phyloP scores from a whole-genome alignment of 2,797 vertebrate species.

The Sebastes flavidus region DNA sequence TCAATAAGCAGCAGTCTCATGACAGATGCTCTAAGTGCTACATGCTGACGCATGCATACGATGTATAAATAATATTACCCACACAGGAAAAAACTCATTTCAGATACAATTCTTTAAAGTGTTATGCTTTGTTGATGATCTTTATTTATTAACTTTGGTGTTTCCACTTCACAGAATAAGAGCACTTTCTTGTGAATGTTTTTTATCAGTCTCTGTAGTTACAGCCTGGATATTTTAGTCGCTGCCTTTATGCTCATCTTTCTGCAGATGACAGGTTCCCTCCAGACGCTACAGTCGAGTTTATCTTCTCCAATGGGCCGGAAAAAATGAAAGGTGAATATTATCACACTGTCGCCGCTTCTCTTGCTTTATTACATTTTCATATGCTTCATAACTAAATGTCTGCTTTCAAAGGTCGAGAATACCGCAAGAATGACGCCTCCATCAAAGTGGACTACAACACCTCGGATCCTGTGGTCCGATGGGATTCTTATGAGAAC shows the following conservation, averaged over 20 bases:
- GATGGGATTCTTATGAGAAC: conserved; percentile 94
- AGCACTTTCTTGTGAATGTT: conserved; percentile 15
- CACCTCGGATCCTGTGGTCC: conserved; percentile 85
- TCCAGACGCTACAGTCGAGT: conserved; percentile 88
- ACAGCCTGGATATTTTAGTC: conserved; percentile 54
- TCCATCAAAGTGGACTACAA: conserved; percentile 85
- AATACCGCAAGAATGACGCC: conserved; percentile 81
- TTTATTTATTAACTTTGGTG: conserved; percentile 22
- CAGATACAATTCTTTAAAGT: conserved; percentile 8
- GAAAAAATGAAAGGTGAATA: conserved; percentile 88
- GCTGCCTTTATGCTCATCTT: conserved; percentile 33
- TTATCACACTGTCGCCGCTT: conserved; percentile 1
- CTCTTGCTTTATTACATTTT: neutral
- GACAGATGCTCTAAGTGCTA: conserved; percentile 37
- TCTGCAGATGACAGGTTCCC: conserved; percentile 90
- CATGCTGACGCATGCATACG: conserved; percentile 12
- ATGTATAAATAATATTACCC: conserved; percentile 31
- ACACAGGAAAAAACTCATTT: conserved; percentile 14
- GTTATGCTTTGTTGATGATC: conserved; percentile 1
- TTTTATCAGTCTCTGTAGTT: conserved; percentile 37
- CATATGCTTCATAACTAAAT: neutral
- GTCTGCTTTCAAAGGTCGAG: conserved; percentile 70
- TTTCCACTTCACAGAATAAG: conserved; percentile 22
- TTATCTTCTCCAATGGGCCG: conserved; percentile 87
- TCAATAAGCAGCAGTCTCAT: conserved; percentile 30